Percentiles rank a stretch among this genome's conserved stretches.
Conservation (phyloP, 1,140 invertebrate genomes). For the Drosophila mojavensis region DNA sequence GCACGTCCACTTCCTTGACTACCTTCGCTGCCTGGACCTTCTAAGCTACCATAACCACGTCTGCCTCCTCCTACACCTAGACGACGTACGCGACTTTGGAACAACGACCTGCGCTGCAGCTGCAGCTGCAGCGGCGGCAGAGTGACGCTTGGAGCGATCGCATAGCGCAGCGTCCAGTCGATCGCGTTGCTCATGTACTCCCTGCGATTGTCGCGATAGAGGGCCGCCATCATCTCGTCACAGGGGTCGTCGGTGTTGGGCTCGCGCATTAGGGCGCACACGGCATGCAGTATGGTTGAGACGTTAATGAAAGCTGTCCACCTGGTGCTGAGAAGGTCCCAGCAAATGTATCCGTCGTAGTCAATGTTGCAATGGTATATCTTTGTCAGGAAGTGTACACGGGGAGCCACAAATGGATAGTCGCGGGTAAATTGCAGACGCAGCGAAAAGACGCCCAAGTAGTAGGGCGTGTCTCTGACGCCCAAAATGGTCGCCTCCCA, state of each 20-base stretch:
- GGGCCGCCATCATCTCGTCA: conserved; percentile 7
- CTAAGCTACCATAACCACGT: too few relatives aligned
- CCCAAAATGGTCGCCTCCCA: conserved; percentile 22
- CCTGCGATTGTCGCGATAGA: conserved; percentile 8
- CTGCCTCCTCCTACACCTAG: too few relatives aligned
- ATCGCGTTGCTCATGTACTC: conserved; percentile 10
- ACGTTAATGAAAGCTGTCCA: conserved; percentile 1
- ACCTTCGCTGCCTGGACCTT: too few relatives aligned
- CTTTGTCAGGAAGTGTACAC: conserved; percentile 13
- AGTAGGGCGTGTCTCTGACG: conserved; percentile 4
- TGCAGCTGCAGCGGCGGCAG: conserved; percentile 9
- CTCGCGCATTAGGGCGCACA: conserved; percentile 11
- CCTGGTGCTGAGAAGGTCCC: conserved; percentile 14
- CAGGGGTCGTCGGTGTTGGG: conserved; percentile 15
- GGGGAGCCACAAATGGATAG: conserved; percentile 23
- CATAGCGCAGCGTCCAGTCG: conserved; percentile 28
- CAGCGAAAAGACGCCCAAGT: conserved; percentile 16
- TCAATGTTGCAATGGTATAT: conserved; percentile 37
- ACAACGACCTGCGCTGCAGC: neutral
- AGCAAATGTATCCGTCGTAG: conserved; percentile 24
- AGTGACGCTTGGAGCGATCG: neutral
- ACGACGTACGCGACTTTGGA: too few relatives aligned
- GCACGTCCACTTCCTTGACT: too few relatives aligned
- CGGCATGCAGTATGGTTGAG: conserved; percentile 3
- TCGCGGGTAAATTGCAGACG: neutral